Evolutionary conservation across 2,113 vertebrate species (phyloP).

Genomic region (Ancistrus triradiatus): DNA sequence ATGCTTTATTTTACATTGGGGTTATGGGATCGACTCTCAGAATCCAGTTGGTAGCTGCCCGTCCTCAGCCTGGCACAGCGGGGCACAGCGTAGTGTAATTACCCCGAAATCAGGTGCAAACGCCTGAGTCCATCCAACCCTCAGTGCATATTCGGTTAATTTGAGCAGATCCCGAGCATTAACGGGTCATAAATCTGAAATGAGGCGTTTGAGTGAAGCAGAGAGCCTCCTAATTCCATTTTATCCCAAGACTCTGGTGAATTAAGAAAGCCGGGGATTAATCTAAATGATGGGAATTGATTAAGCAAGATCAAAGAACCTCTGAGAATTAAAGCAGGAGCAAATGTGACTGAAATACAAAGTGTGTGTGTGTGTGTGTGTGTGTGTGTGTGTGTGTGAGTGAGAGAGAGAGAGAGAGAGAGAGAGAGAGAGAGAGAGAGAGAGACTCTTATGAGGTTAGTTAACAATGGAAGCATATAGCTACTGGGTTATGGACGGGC

Average conservation of each 20-base stretch:
- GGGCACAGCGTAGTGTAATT: no score
- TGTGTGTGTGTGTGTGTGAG: no score
- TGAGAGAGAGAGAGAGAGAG: neutral
- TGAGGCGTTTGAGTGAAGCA: slow-evolving; percentile 31
- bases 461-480: no score
- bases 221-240: slow-evolving; percentile 37
- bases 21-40: no score
- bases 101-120: no score
- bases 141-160: neutral
- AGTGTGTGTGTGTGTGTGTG: slow-evolving; percentile 18
- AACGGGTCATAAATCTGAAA: slow-evolving; percentile 39
- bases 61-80: no score
- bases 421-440: slow-evolving; percentile 4
- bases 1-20: no score
- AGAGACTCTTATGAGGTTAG: slow-evolving; percentile 8
- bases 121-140: slow-evolving; percentile 8
- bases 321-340: slow-evolving; percentile 53
- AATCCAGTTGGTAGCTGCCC: no score
- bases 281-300: slow-evolving; percentile 59
- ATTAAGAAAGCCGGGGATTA: slow-evolving; percentile 52
- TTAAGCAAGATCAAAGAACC: slow-evolving; percentile 55
- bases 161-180: slow-evolving; percentile 16
- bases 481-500: neutral
- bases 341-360: slow-evolving; percentile 51
- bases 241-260: slow-evolving; percentile 37